A percentile compares a stretch with the other conserved stretches of the same genome.
These are phyloP conservation scores for Larimichthys crocea DNA, from an alignment of 2,113 vertebrate genomes.

Conservation along the genomic window DNA sequence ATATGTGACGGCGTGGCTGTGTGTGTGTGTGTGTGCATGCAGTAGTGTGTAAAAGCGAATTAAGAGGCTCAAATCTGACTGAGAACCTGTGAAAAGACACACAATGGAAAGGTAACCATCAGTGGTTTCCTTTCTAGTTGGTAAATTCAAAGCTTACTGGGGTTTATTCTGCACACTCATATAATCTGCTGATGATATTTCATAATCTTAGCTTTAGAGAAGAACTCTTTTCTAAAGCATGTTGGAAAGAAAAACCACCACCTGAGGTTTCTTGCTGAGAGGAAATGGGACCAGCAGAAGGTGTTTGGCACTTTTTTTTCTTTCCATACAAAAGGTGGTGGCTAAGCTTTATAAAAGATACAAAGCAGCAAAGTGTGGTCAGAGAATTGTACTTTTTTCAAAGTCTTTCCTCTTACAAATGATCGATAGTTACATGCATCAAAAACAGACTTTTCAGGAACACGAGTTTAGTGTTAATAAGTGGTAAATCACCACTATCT, in stretches of 20 bases:
- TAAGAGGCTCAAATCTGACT: slow-evolving; percentile 15
- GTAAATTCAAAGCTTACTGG: background rate
- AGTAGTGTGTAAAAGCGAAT: slow-evolving; percentile 3
- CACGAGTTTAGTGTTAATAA: too few relatives aligned
- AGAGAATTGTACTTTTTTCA: background rate
- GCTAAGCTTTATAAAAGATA: background rate
- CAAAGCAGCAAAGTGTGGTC: background rate
- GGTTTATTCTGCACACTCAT: background rate
- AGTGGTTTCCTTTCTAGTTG: background rate
- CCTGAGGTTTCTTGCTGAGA: background rate
- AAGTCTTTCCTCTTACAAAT: too few relatives aligned
- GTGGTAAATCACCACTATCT: too few relatives aligned
- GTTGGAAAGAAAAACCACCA: background rate
- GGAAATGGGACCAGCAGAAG: background rate
- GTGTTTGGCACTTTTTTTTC: background rate
- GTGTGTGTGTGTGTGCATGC: background rate
- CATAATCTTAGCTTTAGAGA: background rate
- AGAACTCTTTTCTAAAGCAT: background rate
- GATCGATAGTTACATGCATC: too few relatives aligned
- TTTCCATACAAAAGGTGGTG: background rate
- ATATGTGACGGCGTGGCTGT: background rate
- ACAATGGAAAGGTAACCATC: background rate
- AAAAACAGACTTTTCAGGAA: too few relatives aligned
- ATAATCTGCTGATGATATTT: background rate
- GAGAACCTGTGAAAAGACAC: too few relatives aligned